These are phyloP conservation scores for Monochamus alternatus DNA, from an alignment of 2,888 invertebrate genomes.

Conservation along the genomic window DNA sequence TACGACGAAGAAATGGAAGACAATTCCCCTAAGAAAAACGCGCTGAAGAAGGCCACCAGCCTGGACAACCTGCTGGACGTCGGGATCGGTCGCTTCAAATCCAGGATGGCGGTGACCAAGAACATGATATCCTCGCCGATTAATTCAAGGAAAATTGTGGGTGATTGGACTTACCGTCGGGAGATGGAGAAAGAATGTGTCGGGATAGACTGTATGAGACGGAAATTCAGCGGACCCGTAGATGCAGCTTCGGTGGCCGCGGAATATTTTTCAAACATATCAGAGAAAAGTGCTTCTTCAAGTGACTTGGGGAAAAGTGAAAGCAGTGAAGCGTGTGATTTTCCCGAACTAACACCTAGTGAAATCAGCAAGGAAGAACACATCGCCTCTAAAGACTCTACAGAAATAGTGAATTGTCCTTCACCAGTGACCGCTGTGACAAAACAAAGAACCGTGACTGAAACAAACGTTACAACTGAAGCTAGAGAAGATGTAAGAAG, in stretches of 20 bases:
- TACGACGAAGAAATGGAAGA: slow-evolving; percentile 37
- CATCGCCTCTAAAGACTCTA: no score
- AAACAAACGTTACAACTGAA: background rate
- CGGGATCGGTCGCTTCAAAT: slow-evolving; percentile 2
- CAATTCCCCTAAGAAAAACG: background rate
- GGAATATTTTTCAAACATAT: background rate
- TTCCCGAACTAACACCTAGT: no score
- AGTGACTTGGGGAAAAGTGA: background rate
- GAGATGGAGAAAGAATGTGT: background rate
- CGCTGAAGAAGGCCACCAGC: slow-evolving; percentile 42
- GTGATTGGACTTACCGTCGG: slow-evolving; percentile 29
- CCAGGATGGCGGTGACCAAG: slow-evolving; percentile 7
- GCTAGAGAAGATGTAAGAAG: background rate
- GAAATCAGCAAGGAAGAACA: no score
- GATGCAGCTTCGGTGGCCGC: background rate
- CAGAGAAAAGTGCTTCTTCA: background rate
- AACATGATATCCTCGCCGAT: slow-evolving; percentile 26
- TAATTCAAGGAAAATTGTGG: slow-evolving; percentile 34
- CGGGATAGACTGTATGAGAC: background rate
- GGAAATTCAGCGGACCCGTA: background rate
- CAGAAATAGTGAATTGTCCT: no score
- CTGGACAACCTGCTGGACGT: slow-evolving; percentile 41
- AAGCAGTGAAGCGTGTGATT: background rate
- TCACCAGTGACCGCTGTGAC: background rate
- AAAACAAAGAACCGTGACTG: background rate